phyloP scores from a whole-genome alignment of 37 sponge, comb jelly and placozoan species.

The Petrosia ficiformis region DNA sequence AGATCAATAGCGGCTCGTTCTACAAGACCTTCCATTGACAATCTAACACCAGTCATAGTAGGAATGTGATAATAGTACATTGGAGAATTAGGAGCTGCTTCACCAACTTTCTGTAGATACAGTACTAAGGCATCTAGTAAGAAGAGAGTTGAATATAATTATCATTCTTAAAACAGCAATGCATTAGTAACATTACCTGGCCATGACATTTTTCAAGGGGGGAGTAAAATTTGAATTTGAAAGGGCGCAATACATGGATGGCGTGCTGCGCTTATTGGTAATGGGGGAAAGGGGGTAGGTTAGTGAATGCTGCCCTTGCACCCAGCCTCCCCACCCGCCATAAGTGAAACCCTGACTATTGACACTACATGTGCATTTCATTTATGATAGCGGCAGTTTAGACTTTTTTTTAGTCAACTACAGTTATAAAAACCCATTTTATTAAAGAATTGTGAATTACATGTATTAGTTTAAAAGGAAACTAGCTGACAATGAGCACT shows the following conservation, averaged over 20 bases:
- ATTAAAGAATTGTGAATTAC: no score
- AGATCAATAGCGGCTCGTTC: conserved; percentile 36
- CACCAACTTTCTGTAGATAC: conserved; percentile 57
- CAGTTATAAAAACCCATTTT: no score
- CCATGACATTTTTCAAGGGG: background rate
- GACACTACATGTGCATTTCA: no score
- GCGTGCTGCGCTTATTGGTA: no score
- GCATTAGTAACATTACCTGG: background rate
- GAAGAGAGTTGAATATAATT: background rate
- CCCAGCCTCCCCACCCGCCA: no score
- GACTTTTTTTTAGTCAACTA: no score
- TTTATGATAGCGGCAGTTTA: no score
- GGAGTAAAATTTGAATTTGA: background rate
- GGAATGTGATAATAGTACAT: conserved; percentile 82
- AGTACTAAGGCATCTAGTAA: conserved; percentile 53
- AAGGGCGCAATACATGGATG: background rate
- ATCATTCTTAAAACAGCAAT: background rate
- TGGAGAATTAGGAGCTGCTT: conserved; percentile 54
- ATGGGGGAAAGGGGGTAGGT: no score
- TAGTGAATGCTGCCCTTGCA: no score
- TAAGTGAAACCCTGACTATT: no score
- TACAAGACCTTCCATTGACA: conserved; percentile 64
- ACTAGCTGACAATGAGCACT: no score
- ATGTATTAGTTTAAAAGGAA: no score
- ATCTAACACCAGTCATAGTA: conserved; percentile 52